A percentile compares a stretch with the other conserved stretches of the same genome.
Conservation (phyloP, 1,140 invertebrate genomes). For the Plutomurus gul region DNA sequence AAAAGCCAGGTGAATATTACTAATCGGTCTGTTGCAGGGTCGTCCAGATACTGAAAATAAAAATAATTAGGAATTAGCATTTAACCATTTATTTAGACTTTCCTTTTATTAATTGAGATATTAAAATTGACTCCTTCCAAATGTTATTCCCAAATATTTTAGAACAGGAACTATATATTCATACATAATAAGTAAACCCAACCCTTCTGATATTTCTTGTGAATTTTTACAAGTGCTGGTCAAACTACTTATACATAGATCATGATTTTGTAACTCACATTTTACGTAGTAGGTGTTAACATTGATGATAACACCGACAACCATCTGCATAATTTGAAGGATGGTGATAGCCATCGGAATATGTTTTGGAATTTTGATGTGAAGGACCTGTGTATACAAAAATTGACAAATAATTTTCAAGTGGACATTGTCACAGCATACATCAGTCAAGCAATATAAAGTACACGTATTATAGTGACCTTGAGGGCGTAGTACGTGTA, state of each 20-base stretch:
- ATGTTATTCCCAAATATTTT: too few species aligned
- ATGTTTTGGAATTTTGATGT: slow-evolving; percentile 65
- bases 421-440: too few species aligned
- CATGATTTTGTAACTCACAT: slow-evolving; percentile 55
- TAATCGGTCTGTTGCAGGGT: slow-evolving; percentile 64
- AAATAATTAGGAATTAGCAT: not conserved
- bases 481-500: slow-evolving; percentile 61
- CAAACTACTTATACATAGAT: too few species aligned
- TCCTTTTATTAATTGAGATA: not conserved
- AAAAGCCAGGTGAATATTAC: slow-evolving; percentile 83
- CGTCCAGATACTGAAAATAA: slow-evolving; percentile 6
- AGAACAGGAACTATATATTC: too few species aligned
- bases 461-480: slow-evolving; percentile 54
- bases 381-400: slow-evolving; percentile 33
- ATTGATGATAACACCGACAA: slow-evolving; percentile 88
- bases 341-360: slow-evolving; percentile 91
- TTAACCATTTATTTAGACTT: not conserved
- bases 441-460: too few species aligned
- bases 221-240: too few species aligned
- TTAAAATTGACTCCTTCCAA: not conserved
- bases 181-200: too few species aligned
- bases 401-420: not conserved
- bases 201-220: too few species aligned
- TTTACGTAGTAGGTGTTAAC: slow-evolving; percentile 79
- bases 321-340: slow-evolving; percentile 92